Conservation (phyloP, 2,113 vertebrate genomes). For the Maccullochella peelii region DNA sequence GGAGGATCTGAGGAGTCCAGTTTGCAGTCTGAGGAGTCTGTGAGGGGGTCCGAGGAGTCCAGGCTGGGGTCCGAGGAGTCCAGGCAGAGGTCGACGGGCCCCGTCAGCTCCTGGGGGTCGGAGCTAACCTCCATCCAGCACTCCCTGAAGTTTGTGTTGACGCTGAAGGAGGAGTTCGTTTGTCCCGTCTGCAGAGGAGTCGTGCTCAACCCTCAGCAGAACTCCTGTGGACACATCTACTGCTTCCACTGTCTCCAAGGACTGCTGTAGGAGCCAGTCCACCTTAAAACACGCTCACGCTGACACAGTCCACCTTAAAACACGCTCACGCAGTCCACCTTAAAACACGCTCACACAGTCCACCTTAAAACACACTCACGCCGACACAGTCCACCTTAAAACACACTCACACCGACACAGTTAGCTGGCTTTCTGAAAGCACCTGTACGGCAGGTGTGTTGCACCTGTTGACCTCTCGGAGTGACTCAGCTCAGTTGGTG, state of each 20-base stretch:
- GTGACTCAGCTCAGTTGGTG: too few relatives aligned
- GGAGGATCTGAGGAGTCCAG: slow-evolving; percentile 10
- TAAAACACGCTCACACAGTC: not conserved
- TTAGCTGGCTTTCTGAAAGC: too few relatives aligned
- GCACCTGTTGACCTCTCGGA: too few relatives aligned
- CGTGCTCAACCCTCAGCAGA: slow-evolving; percentile 69
- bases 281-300: slow-evolving; percentile 1
- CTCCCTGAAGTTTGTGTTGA: slow-evolving; percentile 57
- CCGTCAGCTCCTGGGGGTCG: slow-evolving; percentile 52
- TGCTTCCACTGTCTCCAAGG: slow-evolving; percentile 60
- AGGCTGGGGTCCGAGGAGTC: slow-evolving; percentile 27
- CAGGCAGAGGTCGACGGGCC: slow-evolving; percentile 1
- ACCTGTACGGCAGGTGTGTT: too few relatives aligned
- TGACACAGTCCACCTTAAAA: slow-evolving; percentile 1
- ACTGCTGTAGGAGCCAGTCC: slow-evolving; percentile 49
- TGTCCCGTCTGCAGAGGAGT: slow-evolving; percentile 66
- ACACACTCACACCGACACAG: too few relatives aligned
- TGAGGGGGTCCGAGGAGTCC: not conserved
- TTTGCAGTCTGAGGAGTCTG: not conserved
- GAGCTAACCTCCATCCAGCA: slow-evolving; percentile 54
- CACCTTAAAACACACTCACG: not conserved
- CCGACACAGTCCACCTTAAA: not conserved
- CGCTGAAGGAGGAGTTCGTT: slow-evolving; percentile 66
- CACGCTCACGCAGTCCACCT: not conserved
- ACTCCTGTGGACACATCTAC: slow-evolving; percentile 72